Percentiles rank a stretch among this genome's conserved stretches.
phyloP scores from a whole-genome alignment of 2,888 invertebrate genomes.

The Epiblema foenella region DNA sequence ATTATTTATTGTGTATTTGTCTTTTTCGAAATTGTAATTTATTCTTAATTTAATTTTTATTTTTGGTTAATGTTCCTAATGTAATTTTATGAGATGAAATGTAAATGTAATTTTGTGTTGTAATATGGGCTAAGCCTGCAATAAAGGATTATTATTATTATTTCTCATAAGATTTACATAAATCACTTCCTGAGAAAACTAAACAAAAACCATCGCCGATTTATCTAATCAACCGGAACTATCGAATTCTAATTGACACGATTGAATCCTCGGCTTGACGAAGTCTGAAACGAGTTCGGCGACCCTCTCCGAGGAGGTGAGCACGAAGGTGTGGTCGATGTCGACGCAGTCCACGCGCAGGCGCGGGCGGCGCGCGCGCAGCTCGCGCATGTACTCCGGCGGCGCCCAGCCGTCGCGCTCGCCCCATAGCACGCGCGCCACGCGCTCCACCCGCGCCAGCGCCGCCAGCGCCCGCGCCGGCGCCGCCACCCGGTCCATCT shows the following conservation, averaged over 20 bases:
- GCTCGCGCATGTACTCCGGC: slow-evolving; percentile 86
- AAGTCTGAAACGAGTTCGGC: slow-evolving; percentile 73
- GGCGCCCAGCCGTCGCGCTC: slow-evolving; percentile 94
- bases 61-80: too few species aligned
- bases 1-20: too few species aligned
- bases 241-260: background rate
- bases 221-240: background rate
- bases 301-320: slow-evolving; percentile 86
- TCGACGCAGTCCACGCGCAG: slow-evolving; percentile 64
- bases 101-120: too few species aligned
- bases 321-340: slow-evolving; percentile 91
- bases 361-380: slow-evolving; percentile 73
- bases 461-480: slow-evolving; percentile 88
- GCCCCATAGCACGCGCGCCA: slow-evolving; percentile 89
- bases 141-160: too few species aligned
- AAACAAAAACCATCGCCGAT: too few species aligned
- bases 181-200: too few species aligned
- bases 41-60: too few species aligned
- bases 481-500: slow-evolving; percentile 90
- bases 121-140: too few species aligned
- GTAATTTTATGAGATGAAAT: too few species aligned
- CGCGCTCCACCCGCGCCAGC: slow-evolving; percentile 86
- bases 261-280: slow-evolving; percentile 56
- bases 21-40: too few species aligned
- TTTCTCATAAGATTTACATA: too few species aligned